Conservation (phyloP, 1,140 invertebrate species). For the Arion vulgaris region DNA sequence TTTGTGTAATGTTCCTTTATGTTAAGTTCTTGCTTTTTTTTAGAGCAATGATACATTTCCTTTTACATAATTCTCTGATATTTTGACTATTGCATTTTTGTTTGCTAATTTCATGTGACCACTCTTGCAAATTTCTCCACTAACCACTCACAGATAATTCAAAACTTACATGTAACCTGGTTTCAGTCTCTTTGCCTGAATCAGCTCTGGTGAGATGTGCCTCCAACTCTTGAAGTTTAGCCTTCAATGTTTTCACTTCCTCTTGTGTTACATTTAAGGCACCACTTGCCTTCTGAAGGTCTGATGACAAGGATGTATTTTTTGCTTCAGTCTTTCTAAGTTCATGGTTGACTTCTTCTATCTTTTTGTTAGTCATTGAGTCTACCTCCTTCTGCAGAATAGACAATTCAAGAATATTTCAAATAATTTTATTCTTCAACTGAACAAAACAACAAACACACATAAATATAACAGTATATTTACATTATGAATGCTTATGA, state of each 20-base stretch:
- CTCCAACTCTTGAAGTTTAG: conserved; percentile 62
- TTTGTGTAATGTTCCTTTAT: no score
- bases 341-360: conserved; percentile 63
- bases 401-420: no score
- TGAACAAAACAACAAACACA: background rate
- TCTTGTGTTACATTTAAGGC: conserved; percentile 49
- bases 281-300: conserved; percentile 52
- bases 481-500: no score
- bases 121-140: no score
- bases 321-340: conserved; percentile 56
- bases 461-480: no score
- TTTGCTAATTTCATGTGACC: no score
- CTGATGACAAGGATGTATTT: conserved; percentile 47
- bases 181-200: conserved; percentile 51
- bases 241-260: conserved; percentile 57
- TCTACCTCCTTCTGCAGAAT: conserved; percentile 60
- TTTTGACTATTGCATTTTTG: no score
- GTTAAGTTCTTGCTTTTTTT: no score
- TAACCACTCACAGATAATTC: no score
- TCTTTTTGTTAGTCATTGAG: conserved; percentile 52
- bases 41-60: background rate
- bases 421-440: no score
- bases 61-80: background rate
- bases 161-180: conserved; percentile 56
- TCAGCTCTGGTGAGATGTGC: conserved; percentile 54